Evolutionary conservation across 2,113 vertebrate species (phyloP).

Genomic region (Ptyas mucosa): DNA sequence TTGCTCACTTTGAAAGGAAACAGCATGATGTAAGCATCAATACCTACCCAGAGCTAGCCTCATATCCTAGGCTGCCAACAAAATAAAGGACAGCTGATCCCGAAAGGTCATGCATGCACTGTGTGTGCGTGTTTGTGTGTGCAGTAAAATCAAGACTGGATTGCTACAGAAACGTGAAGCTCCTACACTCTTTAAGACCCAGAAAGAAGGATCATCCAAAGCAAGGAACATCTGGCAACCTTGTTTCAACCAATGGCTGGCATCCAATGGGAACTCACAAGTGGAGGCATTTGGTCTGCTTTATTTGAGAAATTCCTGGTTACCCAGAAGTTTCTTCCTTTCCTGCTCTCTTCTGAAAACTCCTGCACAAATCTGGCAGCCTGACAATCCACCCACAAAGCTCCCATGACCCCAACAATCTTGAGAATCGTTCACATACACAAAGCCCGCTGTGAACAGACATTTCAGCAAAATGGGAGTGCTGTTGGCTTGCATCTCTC

Average conservation of each 20-base stretch:
- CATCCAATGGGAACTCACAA: slow-evolving; percentile 16
- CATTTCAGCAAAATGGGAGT: slow-evolving; percentile 3
- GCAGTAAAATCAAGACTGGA: background rate
- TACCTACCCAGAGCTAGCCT: background rate
- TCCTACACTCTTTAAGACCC: background rate
- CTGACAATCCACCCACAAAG: slow-evolving; percentile 17
- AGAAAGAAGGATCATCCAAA: background rate
- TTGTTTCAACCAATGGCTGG: background rate
- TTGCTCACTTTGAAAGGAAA: background rate
- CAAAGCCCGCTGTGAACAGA: background rate
- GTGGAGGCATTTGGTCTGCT: background rate
- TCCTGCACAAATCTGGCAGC: background rate
- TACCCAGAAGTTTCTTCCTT: background rate
- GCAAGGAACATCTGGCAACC: slow-evolving; percentile 5
- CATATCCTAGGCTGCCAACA: background rate
- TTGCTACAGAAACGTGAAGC: background rate
- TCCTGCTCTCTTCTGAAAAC: background rate
- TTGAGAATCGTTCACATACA: background rate
- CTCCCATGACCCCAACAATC: slow-evolving; percentile 3
- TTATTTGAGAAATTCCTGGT: slow-evolving; percentile 12
- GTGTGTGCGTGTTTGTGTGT: background rate
- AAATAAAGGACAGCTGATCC: background rate
- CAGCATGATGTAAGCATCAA: background rate
- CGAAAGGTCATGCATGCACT: background rate
- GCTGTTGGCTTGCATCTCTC: background rate